Conservation (phyloP, 2,113 vertebrate genomes). For the Crotalus tigris region DNA sequence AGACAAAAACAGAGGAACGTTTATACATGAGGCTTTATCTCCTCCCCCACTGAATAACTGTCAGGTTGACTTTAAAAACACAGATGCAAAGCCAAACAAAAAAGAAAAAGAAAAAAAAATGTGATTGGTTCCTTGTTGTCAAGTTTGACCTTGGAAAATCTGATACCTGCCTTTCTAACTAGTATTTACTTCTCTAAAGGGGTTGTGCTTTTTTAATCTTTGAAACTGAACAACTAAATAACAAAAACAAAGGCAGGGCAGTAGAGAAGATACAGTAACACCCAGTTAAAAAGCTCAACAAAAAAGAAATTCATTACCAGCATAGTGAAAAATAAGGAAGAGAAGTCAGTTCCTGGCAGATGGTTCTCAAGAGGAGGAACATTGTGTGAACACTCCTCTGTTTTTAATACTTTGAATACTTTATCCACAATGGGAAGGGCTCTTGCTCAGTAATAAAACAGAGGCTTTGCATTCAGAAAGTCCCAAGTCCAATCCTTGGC, state of each 20-base stretch:
- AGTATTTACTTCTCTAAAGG: neutral
- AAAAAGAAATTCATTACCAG: constrained; percentile 48
- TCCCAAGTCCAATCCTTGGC: neutral
- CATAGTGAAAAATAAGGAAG: constrained; percentile 48
- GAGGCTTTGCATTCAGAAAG: neutral
- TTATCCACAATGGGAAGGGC: neutral
- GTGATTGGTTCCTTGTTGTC: neutral
- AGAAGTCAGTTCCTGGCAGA: constrained; percentile 30
- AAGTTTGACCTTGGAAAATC: constrained; percentile 12
- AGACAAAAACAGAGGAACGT: neutral
- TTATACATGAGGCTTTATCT: neutral
- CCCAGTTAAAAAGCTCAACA: constrained; percentile 45
- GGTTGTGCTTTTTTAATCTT: constrained; percentile 25
- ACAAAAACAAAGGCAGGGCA: constrained; percentile 42
- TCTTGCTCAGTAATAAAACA: neutral
- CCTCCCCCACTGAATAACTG: neutral
- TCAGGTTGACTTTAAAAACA: neutral
- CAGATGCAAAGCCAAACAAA: neutral
- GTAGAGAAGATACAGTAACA: constrained; percentile 53
- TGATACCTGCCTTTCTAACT: constrained; percentile 30
- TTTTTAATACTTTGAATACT: constrained; percentile 56
- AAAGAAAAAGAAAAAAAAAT: neutral
- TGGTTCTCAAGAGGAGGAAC: constrained; percentile 49
- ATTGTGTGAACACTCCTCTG: constrained; percentile 51
- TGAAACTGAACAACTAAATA: constrained; percentile 37